phyloP scores from a whole-genome alignment of 2,888 invertebrate genomes.

The Tachina lurida region DNA sequence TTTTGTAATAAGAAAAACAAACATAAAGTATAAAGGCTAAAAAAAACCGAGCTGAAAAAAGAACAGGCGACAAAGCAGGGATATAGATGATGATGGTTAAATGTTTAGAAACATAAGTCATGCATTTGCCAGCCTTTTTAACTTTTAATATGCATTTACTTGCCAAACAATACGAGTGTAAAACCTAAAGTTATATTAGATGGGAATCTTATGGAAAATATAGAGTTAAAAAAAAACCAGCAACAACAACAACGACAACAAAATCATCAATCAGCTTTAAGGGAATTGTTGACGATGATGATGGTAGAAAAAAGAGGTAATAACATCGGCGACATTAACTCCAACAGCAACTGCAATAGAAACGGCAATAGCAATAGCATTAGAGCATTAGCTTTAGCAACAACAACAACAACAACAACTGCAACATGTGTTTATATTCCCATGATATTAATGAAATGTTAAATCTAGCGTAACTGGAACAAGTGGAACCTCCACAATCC shows the following conservation, averaged over 20 bases:
- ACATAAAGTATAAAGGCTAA: slow-evolving; percentile 30
- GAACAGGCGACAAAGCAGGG: slow-evolving; percentile 62
- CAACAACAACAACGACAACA: slow-evolving; percentile 31
- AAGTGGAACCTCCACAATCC: slow-evolving; percentile 64
- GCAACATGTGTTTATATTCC: slow-evolving; percentile 67
- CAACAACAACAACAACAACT: slow-evolving; percentile 15
- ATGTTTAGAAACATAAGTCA: slow-evolving; percentile 53
- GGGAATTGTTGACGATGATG: slow-evolving; percentile 47
- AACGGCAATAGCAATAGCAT: slow-evolving; percentile 15
- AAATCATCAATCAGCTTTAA: slow-evolving; percentile 59
- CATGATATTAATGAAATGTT: slow-evolving; percentile 70
- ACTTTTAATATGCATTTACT: slow-evolving; percentile 53
- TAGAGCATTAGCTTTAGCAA: too few species aligned
- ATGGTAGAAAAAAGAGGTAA: background rate
- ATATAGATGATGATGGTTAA: slow-evolving; percentile 17
- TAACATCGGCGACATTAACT: slow-evolving; percentile 37
- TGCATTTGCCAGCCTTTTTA: slow-evolving; percentile 64
- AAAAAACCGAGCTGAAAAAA: slow-evolving; percentile 24
- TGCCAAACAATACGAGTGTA: slow-evolving; percentile 45
- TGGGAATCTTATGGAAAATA: slow-evolving; percentile 61
- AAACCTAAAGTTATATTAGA: slow-evolving; percentile 16
- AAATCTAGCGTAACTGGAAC: slow-evolving; percentile 74
- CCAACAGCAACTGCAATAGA: slow-evolving; percentile 17
- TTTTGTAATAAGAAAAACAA: slow-evolving; percentile 54
- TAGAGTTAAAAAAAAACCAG: slow-evolving; percentile 17